phyloP scores from a whole-genome alignment of 2,888 invertebrate species.

The Mactromeris polynyma region DNA sequence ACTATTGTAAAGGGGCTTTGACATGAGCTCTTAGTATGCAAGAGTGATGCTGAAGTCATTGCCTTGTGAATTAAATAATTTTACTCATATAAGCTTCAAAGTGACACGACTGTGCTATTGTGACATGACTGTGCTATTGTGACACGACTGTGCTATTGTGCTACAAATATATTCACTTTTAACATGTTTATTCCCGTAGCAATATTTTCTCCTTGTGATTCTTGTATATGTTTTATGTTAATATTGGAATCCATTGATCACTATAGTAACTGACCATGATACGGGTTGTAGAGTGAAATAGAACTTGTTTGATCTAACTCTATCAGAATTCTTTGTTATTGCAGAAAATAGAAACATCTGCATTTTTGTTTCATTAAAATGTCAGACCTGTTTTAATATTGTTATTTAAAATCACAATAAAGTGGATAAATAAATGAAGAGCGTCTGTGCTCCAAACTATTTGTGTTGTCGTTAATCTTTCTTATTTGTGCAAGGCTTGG shows the following conservation, averaged over 20 bases:
- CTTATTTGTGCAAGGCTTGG: neutral
- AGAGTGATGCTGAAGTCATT: too few species aligned
- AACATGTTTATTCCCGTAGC: too few species aligned
- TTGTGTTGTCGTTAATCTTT: neutral
- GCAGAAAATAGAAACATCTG: conserved; percentile 1
- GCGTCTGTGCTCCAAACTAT: conserved; percentile 41
- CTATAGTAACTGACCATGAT: neutral
- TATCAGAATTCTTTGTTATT: neutral
- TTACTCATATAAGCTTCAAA: too few species aligned
- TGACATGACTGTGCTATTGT: too few species aligned
- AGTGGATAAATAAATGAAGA: conserved; percentile 40
- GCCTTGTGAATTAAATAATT: too few species aligned
- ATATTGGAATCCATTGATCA: neutral
- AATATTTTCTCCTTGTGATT: too few species aligned
- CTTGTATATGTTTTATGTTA: too few species aligned
- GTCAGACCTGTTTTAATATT: conserved; percentile 15
- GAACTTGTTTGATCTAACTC: neutral
- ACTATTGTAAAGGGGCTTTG: too few species aligned
- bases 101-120: too few species aligned
- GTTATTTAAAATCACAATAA: conserved; percentile 14
- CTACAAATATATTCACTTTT: too few species aligned
- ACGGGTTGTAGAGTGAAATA: neutral
- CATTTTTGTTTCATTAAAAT: conserved; percentile 3
- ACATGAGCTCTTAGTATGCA: too few species aligned
- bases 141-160: too few species aligned